A percentile compares a stretch with the other conserved stretches of the same genome.
These are phyloP conservation scores for Chymomyza caudatula DNA, from an alignment of 2,888 invertebrate species.

Conservation along the genomic window DNA sequence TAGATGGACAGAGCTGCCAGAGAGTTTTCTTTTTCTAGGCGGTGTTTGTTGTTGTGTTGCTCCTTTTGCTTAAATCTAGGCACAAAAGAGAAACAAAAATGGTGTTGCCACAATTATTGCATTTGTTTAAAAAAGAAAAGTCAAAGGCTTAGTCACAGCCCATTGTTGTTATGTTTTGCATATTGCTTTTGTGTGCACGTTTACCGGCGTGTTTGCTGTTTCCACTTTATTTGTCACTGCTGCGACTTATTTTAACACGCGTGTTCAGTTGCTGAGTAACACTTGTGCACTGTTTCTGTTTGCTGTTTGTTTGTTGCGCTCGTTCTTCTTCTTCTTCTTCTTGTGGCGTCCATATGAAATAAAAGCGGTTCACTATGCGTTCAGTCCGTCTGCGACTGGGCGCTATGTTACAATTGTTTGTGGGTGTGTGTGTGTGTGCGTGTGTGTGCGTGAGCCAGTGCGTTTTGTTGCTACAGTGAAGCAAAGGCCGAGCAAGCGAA, in stretches of 20 bases:
- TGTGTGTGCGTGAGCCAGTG: conserved; percentile 9
- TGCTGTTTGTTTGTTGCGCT: conserved; percentile 36
- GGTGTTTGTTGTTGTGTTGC: not conserved
- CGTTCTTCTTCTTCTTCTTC: conserved; percentile 24
- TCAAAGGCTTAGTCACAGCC: too few relatives aligned
- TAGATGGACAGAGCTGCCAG: not conserved
- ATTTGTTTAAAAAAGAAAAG: too few relatives aligned
- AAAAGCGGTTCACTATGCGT: conserved; percentile 74
- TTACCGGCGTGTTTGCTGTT: conserved; percentile 35
- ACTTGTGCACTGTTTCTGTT: conserved; percentile 66
- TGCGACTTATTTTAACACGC: conserved; percentile 54
- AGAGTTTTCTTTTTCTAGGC: not conserved
- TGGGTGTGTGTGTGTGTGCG: conserved; percentile 11
- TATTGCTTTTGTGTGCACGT: conserved; percentile 24
- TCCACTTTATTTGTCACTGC: conserved; percentile 34
- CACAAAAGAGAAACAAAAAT: too few relatives aligned
- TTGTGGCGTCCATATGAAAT: conserved; percentile 67
- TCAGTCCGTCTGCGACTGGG: conserved; percentile 36
- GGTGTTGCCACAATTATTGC: not conserved
- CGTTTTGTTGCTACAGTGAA: not conserved
- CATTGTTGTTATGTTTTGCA: not conserved
- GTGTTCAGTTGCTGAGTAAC: conserved; percentile 72
- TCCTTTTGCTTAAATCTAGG: not conserved
- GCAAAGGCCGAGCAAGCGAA: too few relatives aligned
- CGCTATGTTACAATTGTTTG: conserved; percentile 23